Base-by-base conservation (phyloP, 2,113 vertebrate genomes). In the Athene cunicularia region DNA sequence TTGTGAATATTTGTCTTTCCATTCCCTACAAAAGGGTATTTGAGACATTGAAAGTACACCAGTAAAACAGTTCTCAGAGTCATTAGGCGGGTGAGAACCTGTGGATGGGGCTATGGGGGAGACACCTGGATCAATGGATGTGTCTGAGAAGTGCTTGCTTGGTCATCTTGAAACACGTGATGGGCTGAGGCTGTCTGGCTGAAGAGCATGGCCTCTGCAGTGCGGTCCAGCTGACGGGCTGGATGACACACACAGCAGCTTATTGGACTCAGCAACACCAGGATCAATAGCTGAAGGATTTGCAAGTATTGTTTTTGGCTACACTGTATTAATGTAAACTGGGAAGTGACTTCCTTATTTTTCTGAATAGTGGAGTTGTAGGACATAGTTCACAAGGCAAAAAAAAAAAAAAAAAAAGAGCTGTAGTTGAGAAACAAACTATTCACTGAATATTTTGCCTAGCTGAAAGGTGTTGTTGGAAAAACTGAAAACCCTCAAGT, bases 181-280 rank as follows among this genome's bases (percentile, higher is more conserved):
- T 16, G 37, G 33, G 20, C 55, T 70, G 39, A 37, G 58, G 22
- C 47, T 59, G 49, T 2, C 56, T 35, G 21, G 45, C 37, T 2
- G 3, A 33, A 64, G 27, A 68, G 43, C 55, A 28, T 3, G 2
- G 20, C 15, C n/a, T 41, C 50, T 13, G n/a, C 56, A 12, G 18
- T 7, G 43, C 2, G 1, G 20, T 30, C 49, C 53, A 45, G 45
- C 37, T 60, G 73, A 9, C 1, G 11, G 52, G 37, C 33, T 64
- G 41, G 41, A 10, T 0, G 11, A 26, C 18, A 13, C 24, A n/a
- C 9, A 10, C 0, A 1, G 81, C 49, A 30, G 12, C 59, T 74
- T 3, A 1, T 2, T n/a, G 26, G 33, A 8, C 32, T 82, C 73
- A 45, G 82, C 74, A 66, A 77, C 37, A 45, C 14, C 33, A 9